Evolutionary conservation across 2,797 vertebrate species (phyloP).

Genomic region (Emys orbicularis): DNA sequence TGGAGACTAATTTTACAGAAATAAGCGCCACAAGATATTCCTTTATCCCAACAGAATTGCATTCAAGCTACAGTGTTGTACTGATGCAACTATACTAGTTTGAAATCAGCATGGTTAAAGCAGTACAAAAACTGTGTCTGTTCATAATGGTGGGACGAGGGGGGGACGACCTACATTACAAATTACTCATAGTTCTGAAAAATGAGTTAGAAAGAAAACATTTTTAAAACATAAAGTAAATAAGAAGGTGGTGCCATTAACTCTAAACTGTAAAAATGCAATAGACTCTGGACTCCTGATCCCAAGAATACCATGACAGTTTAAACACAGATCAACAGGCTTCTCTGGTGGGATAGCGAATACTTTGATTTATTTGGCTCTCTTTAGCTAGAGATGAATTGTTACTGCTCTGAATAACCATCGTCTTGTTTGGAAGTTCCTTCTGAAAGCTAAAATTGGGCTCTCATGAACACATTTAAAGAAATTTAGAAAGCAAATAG

Average conservation of each 20-base stretch:
- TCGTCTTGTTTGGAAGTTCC: neutral
- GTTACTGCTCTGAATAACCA: neutral
- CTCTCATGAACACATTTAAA: neutral
- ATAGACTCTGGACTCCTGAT: neutral
- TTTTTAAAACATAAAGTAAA: slow-evolving; percentile 49
- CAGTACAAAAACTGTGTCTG: neutral
- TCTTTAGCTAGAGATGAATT: neutral
- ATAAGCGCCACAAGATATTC: neutral
- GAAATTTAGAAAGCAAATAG: neutral
- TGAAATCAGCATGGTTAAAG: neutral
- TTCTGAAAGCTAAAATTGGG: slow-evolving; percentile 17
- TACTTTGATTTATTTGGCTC: neutral
- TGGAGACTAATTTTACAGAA: slow-evolving; percentile 49
- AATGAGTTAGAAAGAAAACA: slow-evolving; percentile 59
- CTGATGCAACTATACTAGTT: slow-evolving; percentile 62
- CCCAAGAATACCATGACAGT: neutral
- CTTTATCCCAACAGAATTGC: neutral
- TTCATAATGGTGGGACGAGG: neutral
- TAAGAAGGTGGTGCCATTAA: slow-evolving; percentile 50
- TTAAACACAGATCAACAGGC: neutral
- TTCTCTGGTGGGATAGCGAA: neutral
- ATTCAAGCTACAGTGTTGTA: neutral
- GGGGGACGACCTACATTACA: slow-evolving; percentile 51
- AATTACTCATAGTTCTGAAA: slow-evolving; percentile 49
- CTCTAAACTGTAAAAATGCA: slow-evolving; percentile 52